Conservation (phyloP, 2,797 vertebrate species). For the Todus mexicanus region DNA sequence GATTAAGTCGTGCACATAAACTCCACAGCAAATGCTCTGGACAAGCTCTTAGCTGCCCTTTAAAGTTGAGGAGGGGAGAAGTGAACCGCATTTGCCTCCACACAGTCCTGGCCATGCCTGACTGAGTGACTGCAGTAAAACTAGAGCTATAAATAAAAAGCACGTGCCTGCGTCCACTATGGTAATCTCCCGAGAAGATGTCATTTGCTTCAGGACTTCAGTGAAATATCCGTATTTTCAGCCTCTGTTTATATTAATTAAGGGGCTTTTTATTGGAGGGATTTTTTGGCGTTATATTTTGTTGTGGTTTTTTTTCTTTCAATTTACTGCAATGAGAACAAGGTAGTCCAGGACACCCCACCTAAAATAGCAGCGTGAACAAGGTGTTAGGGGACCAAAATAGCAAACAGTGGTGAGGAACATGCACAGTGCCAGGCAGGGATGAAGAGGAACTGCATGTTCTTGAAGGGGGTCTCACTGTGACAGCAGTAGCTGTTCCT, state of each 20-base stretch:
- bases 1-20: neutral
- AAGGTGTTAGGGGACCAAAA: neutral
- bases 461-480: neutral
- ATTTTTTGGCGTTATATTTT: neutral
- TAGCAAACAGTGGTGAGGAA: neutral
- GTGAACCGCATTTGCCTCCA: neutral
- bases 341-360: neutral
- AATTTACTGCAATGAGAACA: neutral
- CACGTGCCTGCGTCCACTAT: neutral
- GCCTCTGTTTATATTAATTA: neutral
- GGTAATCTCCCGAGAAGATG: neutral
- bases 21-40: neutral
- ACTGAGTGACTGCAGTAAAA: conserved; percentile 32
- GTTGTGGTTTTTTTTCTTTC: neutral
- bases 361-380: neutral
- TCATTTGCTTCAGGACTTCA: neutral
- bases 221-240: neutral
- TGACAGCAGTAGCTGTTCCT: neutral
- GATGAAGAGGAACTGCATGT: neutral
- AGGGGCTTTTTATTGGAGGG: too few species aligned
- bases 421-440: neutral
- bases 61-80: conserved; percentile 11
- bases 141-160: conserved; percentile 45
- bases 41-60: conserved; percentile 9
- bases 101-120: neutral